A percentile compares a stretch with the other conserved stretches of the same genome.
Evolutionary conservation across 2,797 vertebrate genomes (phyloP).

Genomic region (Leptatherina wallacei): DNA sequence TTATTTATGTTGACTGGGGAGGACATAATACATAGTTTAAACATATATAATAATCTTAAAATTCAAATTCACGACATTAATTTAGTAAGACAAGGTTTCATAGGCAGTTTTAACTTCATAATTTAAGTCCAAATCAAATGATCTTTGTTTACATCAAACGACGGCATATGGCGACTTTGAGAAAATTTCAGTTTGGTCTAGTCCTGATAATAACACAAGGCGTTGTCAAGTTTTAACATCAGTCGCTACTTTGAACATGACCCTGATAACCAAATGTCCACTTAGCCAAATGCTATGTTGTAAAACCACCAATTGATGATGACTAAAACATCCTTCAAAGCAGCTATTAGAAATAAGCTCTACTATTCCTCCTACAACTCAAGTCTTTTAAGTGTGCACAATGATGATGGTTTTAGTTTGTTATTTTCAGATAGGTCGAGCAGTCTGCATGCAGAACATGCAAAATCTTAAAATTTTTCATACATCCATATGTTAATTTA

Average conservation of each 20-base stretch:
- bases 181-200: constrained; percentile 6
- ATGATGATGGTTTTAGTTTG: constrained; percentile 24
- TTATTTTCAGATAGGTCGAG: constrained; percentile 4
- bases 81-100: background rate
- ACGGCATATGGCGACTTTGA: no score
- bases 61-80: background rate
- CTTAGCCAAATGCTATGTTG: constrained; percentile 68
- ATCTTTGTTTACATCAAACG: background rate
- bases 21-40: background rate
- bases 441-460: background rate
- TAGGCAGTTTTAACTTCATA: background rate
- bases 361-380: constrained; percentile 40
- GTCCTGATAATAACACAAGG: constrained; percentile 14
- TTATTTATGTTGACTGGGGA: constrained; percentile 3
- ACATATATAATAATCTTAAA: background rate
- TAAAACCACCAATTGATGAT: constrained; percentile 74
- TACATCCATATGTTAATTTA: background rate
- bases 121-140: no score
- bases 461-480: background rate
- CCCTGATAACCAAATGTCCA: constrained; percentile 81
- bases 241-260: constrained; percentile 83
- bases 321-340: constrained; percentile 69
- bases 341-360: constrained; percentile 54
- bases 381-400: constrained; percentile 12
- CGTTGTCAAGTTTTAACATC: constrained; percentile 60